phyloP scores from a whole-genome alignment of 2,113 vertebrate genomes.

The Alaudala cheleensis region DNA sequence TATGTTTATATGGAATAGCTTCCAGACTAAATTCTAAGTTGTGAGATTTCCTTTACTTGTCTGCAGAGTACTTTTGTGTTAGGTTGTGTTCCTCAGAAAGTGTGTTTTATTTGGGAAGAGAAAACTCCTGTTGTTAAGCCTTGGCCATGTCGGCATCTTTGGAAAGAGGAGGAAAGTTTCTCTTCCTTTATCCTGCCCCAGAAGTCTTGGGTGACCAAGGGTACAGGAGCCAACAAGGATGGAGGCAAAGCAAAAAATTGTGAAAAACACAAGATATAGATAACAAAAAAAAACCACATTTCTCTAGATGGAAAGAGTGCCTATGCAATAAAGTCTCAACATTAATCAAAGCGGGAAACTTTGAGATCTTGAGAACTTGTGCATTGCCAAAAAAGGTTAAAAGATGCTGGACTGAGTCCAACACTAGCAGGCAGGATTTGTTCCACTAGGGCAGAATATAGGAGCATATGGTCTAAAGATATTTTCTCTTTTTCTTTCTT shows the following conservation, averaged over 20 bases:
- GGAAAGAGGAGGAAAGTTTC: neutral
- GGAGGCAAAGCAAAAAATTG: neutral
- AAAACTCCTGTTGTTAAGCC: neutral
- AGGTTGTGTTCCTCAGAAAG: neutral
- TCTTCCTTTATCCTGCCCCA: neutral
- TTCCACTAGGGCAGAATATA: neutral
- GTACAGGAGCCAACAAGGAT: neutral
- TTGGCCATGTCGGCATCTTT: fast-evolving
- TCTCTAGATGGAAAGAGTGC: neutral
- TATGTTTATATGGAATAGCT: neutral
- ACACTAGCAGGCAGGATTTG: neutral
- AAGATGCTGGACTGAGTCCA: neutral
- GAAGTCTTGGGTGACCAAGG: neutral
- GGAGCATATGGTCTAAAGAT: fast-evolving
- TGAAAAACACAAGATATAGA: neutral
- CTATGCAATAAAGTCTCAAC: neutral
- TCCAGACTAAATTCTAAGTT: neutral
- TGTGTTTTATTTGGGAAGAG: neutral
- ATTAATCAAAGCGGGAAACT: neutral
- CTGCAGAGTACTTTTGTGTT: neutral
- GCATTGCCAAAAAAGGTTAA: neutral
- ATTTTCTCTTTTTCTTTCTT: neutral
- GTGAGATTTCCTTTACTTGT: neutral
- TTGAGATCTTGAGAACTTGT: neutral
- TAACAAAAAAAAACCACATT: neutral